Evolutionary conservation across 2,113 vertebrate genomes (phyloP).

Genomic region (Erinaceus europaeus): DNA sequence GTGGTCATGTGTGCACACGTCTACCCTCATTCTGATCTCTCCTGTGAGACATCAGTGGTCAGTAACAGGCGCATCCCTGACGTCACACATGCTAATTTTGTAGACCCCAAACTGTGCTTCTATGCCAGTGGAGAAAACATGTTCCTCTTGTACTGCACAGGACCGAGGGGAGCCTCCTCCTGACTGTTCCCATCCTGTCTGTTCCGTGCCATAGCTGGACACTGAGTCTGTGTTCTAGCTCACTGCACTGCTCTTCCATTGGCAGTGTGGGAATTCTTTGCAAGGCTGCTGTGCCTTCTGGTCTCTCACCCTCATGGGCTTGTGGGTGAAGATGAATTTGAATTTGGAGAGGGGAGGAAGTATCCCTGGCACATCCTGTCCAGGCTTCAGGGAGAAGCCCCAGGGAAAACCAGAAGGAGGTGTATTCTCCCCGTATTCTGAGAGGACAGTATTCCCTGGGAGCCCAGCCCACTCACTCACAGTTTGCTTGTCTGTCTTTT

Average conservation of each 20-base stretch:
- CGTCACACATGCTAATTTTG: accelerated
- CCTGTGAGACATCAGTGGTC: too few species aligned
- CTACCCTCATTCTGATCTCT: too few species aligned
- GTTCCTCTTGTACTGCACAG: too few species aligned
- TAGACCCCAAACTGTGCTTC: accelerated
- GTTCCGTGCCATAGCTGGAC: neutral
- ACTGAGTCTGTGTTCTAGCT: neutral
- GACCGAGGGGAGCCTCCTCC: too few species aligned
- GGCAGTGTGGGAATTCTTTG: neutral
- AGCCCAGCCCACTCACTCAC: conserved; percentile 11
- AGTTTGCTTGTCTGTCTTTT: conserved; percentile 70
- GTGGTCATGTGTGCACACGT: neutral
- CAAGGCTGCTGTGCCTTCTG: neutral
- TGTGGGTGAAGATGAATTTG: neutral
- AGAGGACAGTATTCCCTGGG: neutral
- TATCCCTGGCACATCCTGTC: too few species aligned
- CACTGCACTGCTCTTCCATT: neutral
- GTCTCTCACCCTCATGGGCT: accelerated
- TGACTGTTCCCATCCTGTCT: neutral
- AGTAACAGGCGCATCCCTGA: too few species aligned
- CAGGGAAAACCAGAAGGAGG: too few species aligned
- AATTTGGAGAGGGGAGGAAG: accelerated
- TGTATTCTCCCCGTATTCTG: neutral
- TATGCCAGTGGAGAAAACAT: neutral
- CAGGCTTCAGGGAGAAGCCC: neutral